Percentiles rank a stretch among this genome's conserved stretches.
phyloP scores from a whole-genome alignment of 2,888 invertebrate species.

The Microctonus hyperodae region DNA sequence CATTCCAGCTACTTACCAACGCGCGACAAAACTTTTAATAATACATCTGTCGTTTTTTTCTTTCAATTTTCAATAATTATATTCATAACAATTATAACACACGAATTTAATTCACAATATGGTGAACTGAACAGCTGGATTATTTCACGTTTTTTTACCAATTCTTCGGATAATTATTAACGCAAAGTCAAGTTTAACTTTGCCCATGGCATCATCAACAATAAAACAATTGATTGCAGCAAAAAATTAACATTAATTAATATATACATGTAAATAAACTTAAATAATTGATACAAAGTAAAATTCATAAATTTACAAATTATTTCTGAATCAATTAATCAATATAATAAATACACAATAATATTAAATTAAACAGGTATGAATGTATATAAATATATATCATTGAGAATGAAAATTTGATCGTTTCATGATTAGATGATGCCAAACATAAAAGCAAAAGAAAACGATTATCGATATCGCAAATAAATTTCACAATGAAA shows the following conservation, averaged over 20 bases:
- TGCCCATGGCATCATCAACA: neutral
- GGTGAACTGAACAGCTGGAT: neutral
- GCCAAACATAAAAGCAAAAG: neutral
- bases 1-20: slow-evolving; percentile 2
- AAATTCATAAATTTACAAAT: too few relatives aligned
- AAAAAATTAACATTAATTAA: neutral
- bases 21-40: neutral
- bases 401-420: neutral
- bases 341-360: too few relatives aligned
- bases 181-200: neutral
- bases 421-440: neutral
- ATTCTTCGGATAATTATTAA: neutral
- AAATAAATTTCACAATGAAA: neutral
- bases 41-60: neutral
- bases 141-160: neutral
- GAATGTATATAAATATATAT: neutral
- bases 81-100: neutral
- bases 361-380: too few relatives aligned
- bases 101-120: neutral
- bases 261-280: neutral
- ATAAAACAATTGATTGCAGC: neutral
- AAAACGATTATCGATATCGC: neutral
- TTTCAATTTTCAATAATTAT: neutral
- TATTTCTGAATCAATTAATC: too few relatives aligned
- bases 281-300: too few relatives aligned